Base-by-base conservation (phyloP, 2,888 invertebrate species). In the Lymantria monacha region DNA sequence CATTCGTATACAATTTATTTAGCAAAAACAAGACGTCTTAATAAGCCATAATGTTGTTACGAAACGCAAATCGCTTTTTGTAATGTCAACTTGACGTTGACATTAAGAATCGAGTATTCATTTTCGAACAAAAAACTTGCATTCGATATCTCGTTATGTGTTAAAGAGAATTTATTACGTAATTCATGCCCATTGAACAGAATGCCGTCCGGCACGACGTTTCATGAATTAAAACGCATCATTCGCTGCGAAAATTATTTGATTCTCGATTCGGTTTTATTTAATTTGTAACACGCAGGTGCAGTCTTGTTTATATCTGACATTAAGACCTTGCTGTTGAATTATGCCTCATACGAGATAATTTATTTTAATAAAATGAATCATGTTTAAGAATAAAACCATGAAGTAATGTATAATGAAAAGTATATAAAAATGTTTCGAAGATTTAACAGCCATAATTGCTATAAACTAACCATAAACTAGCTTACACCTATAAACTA, bases 71-170 rank as follows among this genome's bases (percentile, higher is more conserved):
- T 65, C 62, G 62, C 64, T 72, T 78, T 76, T 74, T 70, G 69
- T 63, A 64, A 63, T 60, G 61, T 66, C 66, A 66, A 60, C 53
- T 57, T 70, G 67, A 70, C 70, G 57, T 69, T 77, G 72, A 70
- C 79, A 77, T 78, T 78, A 71, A 64, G 61, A 62, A 63, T 60
- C 69, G 61, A 72, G 59, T 64, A 63, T 49, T 49, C 42, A 37
- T 31, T 45, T 14, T 42, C 45, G 58, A 57, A 66, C 43, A 66
- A 69, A n/a, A 65, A 67, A 69, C 58, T 54, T 43, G 56, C 44
- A 60, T 53, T 56, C 53, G 49, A 59, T 44, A 44, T 55, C 55
- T 66, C 63, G 59, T 62, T 65, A 55, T 48, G 66, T 54, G 54
- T 54, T 68, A 68, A 66, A 68, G 63, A 65, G 66, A 57, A 68